Evolutionary conservation across 2,113 vertebrate genomes (phyloP).

Genomic region (Eulacestoma nigropectus): DNA sequence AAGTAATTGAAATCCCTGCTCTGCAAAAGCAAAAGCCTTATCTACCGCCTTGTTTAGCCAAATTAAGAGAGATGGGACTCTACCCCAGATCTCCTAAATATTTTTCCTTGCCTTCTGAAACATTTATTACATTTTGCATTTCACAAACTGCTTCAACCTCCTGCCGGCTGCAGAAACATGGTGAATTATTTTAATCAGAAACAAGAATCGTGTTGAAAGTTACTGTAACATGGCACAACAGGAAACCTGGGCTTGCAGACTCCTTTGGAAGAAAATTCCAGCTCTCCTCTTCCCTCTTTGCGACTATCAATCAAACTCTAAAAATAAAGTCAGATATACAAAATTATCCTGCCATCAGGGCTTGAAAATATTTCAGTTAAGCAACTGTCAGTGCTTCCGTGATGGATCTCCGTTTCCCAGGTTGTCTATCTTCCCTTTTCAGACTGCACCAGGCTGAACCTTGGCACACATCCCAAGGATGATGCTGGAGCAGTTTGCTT

Average conservation of each 20-base stretch:
- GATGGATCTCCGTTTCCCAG: not conserved
- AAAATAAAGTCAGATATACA: conserved; percentile 16
- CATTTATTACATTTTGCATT: conserved; percentile 14
- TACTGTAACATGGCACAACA: not conserved
- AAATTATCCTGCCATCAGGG: conserved; percentile 19
- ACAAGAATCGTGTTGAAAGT: conserved; percentile 1
- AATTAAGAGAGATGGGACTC: conserved; percentile 22
- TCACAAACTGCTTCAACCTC: conserved; percentile 20
- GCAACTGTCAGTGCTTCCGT: conserved; percentile 20
- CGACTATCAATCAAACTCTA: conserved; percentile 4
- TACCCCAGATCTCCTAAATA: conserved; percentile 42
- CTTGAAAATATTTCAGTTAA: not conserved
- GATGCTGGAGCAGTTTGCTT: not conserved
- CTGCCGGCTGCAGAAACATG: not conserved
- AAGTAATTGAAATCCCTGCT: conserved; percentile 57
- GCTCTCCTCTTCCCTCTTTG: conserved; percentile 3
- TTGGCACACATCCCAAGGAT: not conserved
- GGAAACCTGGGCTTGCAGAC: not conserved
- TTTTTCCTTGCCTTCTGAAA: conserved; percentile 48
- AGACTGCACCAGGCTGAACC: conserved; percentile 15
- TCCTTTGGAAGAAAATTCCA: not conserved
- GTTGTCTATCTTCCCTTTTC: conserved; percentile 20
- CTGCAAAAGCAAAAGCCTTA: conserved; percentile 15
- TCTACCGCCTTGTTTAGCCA: not conserved
- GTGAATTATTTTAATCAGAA: conserved; percentile 1